Conservation (phyloP, 2,888 invertebrate genomes). For the Platerodrilus igneus region DNA sequence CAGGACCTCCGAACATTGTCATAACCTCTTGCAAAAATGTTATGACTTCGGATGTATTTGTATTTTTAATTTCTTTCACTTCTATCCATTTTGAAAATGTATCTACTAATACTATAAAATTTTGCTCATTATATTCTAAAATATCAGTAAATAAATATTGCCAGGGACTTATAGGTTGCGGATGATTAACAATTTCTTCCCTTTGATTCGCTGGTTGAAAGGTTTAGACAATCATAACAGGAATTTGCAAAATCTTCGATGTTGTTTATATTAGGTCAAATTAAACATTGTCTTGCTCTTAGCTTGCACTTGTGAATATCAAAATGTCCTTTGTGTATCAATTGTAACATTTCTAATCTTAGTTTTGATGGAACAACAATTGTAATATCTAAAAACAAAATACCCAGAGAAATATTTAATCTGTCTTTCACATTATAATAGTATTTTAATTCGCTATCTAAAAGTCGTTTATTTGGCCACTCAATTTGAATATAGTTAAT, state of each 20-base stretch:
- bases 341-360: slow-evolving; percentile 5
- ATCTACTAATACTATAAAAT: slow-evolving; percentile 32
- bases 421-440: slow-evolving; percentile 20
- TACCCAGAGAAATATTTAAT: slow-evolving; percentile 22
- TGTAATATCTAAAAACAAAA: slow-evolving; percentile 26
- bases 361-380: slow-evolving; percentile 23
- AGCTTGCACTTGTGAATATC: slow-evolving; percentile 22
- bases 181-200: slow-evolving; percentile 18
- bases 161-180: slow-evolving; percentile 25
- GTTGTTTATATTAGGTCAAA: slow-evolving; percentile 18
- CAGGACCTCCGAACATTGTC: not conserved
- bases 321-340: slow-evolving; percentile 12
- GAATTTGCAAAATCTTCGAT: slow-evolving; percentile 20
- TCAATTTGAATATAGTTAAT: slow-evolving; percentile 8
- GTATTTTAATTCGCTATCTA: not conserved
- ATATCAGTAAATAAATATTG: slow-evolving; percentile 22
- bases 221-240: slow-evolving; percentile 10
- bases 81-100: slow-evolving; percentile 28
- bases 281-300: slow-evolving; percentile 25
- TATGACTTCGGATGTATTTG: slow-evolving; percentile 18
- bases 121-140: slow-evolving; percentile 22
- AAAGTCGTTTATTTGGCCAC: slow-evolving; percentile 18
- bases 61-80: slow-evolving; percentile 11
- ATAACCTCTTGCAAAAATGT: slow-evolving; percentile 11
- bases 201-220: slow-evolving; percentile 6